Evolutionary conservation across 2,113 vertebrate species (phyloP).

Genomic region (Sinocyclocheilus grahami): DNA sequence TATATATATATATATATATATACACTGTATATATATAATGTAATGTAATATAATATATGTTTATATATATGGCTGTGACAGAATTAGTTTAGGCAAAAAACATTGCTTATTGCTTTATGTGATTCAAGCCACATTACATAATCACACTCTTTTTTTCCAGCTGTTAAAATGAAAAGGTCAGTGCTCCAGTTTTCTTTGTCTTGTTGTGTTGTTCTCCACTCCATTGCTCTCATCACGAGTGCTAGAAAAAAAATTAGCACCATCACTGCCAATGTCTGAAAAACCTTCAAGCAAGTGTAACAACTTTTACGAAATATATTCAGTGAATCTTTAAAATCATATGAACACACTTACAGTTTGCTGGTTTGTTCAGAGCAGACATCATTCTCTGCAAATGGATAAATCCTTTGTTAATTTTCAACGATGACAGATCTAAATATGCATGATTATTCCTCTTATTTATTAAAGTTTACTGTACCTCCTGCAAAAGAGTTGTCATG

Average conservation of each 20-base stretch:
- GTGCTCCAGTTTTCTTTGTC: constrained; percentile 68
- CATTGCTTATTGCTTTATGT: background rate
- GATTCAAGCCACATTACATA: background rate
- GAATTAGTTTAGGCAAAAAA: background rate
- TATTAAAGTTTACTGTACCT: constrained; percentile 56
- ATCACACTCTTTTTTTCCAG: background rate
- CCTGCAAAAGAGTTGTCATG: constrained; percentile 28
- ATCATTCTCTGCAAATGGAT: constrained; percentile 67
- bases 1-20: too few relatives aligned
- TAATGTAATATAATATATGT: background rate
- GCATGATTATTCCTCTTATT: background rate
- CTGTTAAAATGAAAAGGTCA: constrained; percentile 18
- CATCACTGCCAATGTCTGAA: background rate
- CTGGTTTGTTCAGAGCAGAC: constrained; percentile 74
- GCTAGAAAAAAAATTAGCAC: constrained; percentile 55
- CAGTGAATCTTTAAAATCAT: background rate
- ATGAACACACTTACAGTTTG: constrained; percentile 72
- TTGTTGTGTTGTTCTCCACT: constrained; percentile 57
- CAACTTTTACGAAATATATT: background rate
- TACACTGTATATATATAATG: too few relatives aligned
- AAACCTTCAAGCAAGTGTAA: background rate
- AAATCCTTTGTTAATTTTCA: background rate
- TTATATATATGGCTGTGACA: background rate
- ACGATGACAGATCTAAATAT: too few relatives aligned
- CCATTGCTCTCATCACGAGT: constrained; percentile 59